Base-by-base conservation (phyloP, 2,888 invertebrate genomes). In the Epirrita christyi region DNA sequence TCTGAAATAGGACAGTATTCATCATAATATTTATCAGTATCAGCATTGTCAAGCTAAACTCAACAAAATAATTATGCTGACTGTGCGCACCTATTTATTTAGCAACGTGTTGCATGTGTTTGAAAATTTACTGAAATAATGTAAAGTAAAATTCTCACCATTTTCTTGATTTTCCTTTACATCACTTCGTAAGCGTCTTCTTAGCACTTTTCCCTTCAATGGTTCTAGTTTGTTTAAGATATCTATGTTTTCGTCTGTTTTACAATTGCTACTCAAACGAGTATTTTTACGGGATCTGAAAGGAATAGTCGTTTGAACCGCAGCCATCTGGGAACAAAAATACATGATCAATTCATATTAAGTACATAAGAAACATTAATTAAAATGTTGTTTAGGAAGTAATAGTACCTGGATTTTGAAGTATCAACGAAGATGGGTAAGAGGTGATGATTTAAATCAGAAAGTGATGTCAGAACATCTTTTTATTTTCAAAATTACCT, bases 271-370 rank as follows among this genome's bases (percentile, higher is more conserved):
- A 44, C 67, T 70, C 29, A 76, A 55, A 61, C 75, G 72, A 4
- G 85, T 78, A 60, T 85, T 92, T 67, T 93, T 93, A 9, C 92
- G 85, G 27, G 87, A 77, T 64, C 83, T 88, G 64, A 93, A 94
- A 7, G 91, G 85, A 57, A 93, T 89, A 1, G 82, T 85, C 34
- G 85, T 81, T 75, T 93, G 93, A 11, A 88, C 68, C 28, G 84
- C 75, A 50, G 91, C 81, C 92, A 92, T 92, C 86, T 89, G 76
- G 67, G 51, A 28, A 59, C 49, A 59, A 53, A 41, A 48, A 34
- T 21, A 1, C 13, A 50, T 34, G 6, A 50, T 11, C 11, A 38
- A 34, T 32, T 14, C n/a, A 10, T 14, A 15, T 14, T 14, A n/a
- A n/a, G n/a, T n/a, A 9, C 3, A 4, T 5, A 13, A 42, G n/a